These are phyloP conservation scores for Lycopodina hypogea DNA, from an alignment of 37 sponge, comb jelly and placozoan species.

Conservation along the genomic window DNA sequence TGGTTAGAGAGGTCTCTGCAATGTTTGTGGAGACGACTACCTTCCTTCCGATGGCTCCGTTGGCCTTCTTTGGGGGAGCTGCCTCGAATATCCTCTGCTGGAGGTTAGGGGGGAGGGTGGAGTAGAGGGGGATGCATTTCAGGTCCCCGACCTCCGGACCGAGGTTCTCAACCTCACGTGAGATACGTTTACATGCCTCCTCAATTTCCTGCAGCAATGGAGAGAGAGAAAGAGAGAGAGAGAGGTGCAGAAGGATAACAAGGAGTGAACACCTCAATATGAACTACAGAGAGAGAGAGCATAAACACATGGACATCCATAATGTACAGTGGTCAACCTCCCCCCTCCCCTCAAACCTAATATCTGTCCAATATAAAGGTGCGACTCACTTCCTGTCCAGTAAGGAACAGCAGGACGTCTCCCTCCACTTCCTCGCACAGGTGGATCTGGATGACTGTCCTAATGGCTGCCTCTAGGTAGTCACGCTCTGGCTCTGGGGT, in stretches of 20 bases:
- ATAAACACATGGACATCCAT: too few species aligned
- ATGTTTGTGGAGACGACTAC: constrained; percentile 97
- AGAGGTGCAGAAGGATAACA: too few species aligned
- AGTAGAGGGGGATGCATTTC: constrained; percentile 95
- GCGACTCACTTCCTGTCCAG: constrained; percentile 95
- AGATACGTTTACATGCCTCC: constrained; percentile 92
- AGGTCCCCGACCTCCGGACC: constrained; percentile 93
- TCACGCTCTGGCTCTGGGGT: constrained; percentile 99
- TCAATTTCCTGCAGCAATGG: constrained; percentile 82
- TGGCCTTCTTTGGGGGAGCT: constrained; percentile 85
- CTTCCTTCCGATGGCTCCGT: constrained; percentile 92
- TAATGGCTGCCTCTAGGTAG: constrained; percentile 97
- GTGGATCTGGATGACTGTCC: constrained; percentile 98
- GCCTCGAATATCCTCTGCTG: constrained; percentile 98
- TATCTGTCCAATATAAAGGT: too few species aligned
- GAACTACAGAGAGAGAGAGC: too few species aligned
- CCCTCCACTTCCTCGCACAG: constrained; percentile 94
- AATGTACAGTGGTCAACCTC: too few species aligned
- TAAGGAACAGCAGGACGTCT: constrained; percentile 93
- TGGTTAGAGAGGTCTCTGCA: constrained; percentile 98
- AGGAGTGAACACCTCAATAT: too few species aligned
- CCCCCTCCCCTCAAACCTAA: too few species aligned
- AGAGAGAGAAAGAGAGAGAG: not conserved
- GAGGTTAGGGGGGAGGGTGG: constrained; percentile 92
- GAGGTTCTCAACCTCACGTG: constrained; percentile 91